Conservation (phyloP, 2,888 invertebrate species). For the Agrotis ipsilon region DNA sequence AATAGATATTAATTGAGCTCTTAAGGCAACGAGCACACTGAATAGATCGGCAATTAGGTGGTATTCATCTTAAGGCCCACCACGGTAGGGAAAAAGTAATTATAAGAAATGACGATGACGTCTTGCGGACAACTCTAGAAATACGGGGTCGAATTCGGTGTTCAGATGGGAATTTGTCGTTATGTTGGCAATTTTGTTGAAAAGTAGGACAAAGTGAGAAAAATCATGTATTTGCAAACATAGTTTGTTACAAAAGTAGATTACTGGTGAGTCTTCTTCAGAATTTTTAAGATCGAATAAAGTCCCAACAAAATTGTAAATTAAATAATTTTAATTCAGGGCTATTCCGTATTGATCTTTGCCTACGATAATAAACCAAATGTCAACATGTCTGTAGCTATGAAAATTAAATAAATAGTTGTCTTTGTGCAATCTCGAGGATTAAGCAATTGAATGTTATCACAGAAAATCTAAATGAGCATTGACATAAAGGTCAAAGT, state of each 20-base stretch:
- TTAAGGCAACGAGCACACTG: slow-evolving; percentile 76
- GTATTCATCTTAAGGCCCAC: slow-evolving; percentile 81
- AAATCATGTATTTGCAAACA: background rate
- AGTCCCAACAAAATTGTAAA: too few species aligned
- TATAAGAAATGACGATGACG: slow-evolving; percentile 85
- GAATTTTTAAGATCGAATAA: too few species aligned
- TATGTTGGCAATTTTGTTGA: background rate
- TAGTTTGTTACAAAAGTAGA: too few species aligned
- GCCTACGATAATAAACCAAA: background rate
- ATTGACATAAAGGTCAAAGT: slow-evolving; percentile 50
- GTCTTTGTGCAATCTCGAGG: slow-evolving; percentile 22
- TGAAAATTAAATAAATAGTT: background rate
- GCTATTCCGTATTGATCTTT: background rate
- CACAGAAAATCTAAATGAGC: slow-evolving; percentile 46
- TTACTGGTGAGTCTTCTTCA: too few species aligned
- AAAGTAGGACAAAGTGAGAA: background rate
- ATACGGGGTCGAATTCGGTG: slow-evolving; percentile 70
- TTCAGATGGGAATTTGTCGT: slow-evolving; percentile 53
- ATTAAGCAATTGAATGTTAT: slow-evolving; percentile 47
- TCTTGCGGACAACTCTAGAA: slow-evolving; percentile 76
- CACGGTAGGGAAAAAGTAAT: slow-evolving; percentile 80
- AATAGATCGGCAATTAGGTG: slow-evolving; percentile 86
- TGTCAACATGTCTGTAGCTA: background rate
- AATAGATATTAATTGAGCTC: slow-evolving; percentile 79
- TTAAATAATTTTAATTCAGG: background rate